A percentile compares a stretch with the other conserved stretches of the same genome.
Evolutionary conservation across 2,888 invertebrate genomes (phyloP).

Genomic region (Disparrhopalites patrizii): DNA sequence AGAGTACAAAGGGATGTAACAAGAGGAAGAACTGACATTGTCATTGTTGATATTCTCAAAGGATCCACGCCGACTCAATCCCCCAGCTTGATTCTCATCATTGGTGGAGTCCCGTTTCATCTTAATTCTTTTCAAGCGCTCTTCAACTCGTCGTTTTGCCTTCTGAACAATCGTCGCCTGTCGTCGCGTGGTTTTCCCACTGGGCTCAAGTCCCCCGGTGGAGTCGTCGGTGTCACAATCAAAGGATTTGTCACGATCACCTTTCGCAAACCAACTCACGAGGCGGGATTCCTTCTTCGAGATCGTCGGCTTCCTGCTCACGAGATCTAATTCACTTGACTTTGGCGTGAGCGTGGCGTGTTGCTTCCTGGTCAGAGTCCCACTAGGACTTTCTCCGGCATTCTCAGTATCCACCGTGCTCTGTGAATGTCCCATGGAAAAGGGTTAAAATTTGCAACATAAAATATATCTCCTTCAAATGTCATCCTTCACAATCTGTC

Average conservation of each 20-base stretch:
- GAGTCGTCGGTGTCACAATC: constrained; percentile 45
- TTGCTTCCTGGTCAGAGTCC: constrained; percentile 47
- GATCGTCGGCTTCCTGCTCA: constrained; percentile 31
- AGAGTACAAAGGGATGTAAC: not conserved
- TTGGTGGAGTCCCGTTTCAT: constrained; percentile 48
- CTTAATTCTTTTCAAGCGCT: constrained; percentile 67
- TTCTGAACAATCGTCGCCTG: constrained; percentile 62
- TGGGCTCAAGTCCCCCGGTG: constrained; percentile 24
- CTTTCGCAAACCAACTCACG: constrained; percentile 46
- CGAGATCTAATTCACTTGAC: constrained; percentile 48
- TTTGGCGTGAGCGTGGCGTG: constrained; percentile 48
- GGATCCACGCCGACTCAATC: constrained; percentile 49
- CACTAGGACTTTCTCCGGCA: constrained; percentile 48
- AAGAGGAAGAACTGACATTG: constrained; percentile 29
- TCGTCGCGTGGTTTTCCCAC: constrained; percentile 42
- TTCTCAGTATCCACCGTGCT: constrained; percentile 48
- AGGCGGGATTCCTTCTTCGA: constrained; percentile 44
- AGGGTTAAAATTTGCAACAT: too few species aligned
- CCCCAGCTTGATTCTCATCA: constrained; percentile 51
- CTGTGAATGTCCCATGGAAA: too few species aligned
- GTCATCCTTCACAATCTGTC: too few species aligned
- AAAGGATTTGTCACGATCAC: constrained; percentile 44
- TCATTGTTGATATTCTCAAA: constrained; percentile 47
- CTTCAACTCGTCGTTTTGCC: constrained; percentile 83
- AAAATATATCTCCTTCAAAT: too few species aligned